Evolutionary conservation across 2,113 vertebrate species (phyloP).

Genomic region (Hiodon tergisus): DNA sequence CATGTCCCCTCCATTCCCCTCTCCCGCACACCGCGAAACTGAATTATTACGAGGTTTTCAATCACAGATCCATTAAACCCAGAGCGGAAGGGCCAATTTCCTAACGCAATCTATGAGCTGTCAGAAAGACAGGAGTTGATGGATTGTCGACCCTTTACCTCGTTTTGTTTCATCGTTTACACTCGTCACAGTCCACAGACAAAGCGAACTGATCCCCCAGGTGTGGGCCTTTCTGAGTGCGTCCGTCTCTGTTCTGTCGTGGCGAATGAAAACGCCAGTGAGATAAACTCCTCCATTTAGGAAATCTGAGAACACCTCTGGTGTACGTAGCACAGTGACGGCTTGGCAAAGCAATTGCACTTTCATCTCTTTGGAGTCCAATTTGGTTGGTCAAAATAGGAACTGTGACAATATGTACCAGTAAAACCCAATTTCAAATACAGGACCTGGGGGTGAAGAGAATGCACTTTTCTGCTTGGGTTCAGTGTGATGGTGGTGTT

Average conservation of each 20-base stretch:
- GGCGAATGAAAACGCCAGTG: not conserved
- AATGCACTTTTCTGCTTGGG: not conserved
- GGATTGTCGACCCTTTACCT: not conserved
- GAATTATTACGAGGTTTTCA: not conserved
- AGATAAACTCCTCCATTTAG: not conserved
- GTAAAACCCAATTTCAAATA: slow-evolving; percentile 12
- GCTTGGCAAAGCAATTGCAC: not conserved
- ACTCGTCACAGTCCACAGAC: not conserved
- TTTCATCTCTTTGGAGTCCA: not conserved
- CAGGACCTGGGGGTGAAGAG: not conserved
- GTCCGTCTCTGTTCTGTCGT: not conserved
- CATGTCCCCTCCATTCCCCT: not conserved
- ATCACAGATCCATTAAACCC: not conserved
- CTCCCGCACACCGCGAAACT: not conserved
- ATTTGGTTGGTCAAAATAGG: not conserved
- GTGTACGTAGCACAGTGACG: not conserved
- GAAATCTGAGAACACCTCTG: not conserved
- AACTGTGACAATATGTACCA: not conserved
- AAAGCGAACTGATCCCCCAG: not conserved
- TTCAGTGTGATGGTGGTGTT: not conserved
- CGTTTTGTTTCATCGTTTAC: slow-evolving; percentile 3
- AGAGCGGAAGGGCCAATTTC: not conserved
- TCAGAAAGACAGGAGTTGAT: not conserved
- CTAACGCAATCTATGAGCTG: not conserved
- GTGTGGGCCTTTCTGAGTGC: not conserved